A percentile compares a stretch with the other conserved stretches of the same genome.
These are phyloP conservation scores for Macrosiphum euphorbiae DNA, from an alignment of 2,888 invertebrate species.

Conservation along the genomic window DNA sequence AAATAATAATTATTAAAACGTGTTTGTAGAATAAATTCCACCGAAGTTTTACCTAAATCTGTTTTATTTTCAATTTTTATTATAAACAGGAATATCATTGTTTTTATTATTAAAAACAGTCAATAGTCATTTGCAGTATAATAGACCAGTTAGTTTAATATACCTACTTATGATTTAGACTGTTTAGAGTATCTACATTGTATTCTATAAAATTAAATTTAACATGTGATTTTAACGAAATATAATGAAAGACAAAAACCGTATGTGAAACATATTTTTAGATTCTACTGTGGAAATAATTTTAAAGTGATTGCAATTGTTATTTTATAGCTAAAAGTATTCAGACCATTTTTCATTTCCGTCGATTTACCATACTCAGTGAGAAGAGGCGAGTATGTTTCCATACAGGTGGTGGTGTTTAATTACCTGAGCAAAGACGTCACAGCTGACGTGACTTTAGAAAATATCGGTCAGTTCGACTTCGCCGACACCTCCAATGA, in stretches of 20 bases:
- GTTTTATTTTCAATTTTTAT: background rate
- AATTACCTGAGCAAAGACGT: slow-evolving; percentile 87
- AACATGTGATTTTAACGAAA: background rate
- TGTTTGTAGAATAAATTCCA: background rate
- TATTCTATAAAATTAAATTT: background rate
- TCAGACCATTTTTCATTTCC: slow-evolving; percentile 86
- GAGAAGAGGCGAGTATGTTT: slow-evolving; percentile 89
- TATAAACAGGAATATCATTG: background rate
- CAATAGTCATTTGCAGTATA: background rate
- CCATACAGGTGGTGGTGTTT: slow-evolving; percentile 88
- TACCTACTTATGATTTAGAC: background rate
- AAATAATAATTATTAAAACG: background rate
- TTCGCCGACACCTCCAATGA: slow-evolving; percentile 86
- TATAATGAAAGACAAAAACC: background rate
- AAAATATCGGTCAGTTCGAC: slow-evolving; percentile 84
- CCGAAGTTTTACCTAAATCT: background rate
- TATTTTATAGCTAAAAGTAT: slow-evolving; percentile 76
- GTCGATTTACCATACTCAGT: slow-evolving; percentile 90
- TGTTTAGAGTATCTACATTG: background rate
- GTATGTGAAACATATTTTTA: background rate
- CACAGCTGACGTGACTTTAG: slow-evolving; percentile 85
- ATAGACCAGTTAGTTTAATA: background rate
- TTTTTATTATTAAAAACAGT: background rate
- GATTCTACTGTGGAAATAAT: background rate
- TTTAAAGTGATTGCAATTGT: background rate